Base-by-base conservation (phyloP, 2,797 vertebrate genomes). In the Gobionotothen gibberifrons region DNA sequence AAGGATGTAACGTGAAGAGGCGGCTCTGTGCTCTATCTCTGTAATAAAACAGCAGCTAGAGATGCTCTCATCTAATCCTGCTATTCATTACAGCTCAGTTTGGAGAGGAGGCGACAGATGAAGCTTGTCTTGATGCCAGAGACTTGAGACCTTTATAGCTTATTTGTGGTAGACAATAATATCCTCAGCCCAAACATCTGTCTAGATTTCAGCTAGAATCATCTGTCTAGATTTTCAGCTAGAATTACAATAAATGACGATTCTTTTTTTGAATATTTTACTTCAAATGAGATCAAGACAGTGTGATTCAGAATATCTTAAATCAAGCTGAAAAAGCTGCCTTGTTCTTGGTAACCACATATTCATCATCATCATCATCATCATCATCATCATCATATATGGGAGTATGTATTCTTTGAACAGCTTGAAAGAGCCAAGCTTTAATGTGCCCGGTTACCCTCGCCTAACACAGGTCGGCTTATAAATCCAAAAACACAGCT, bases 31-130 rank as follows among this genome's bases (percentile, higher is more conserved):
- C 76, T 79, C 43, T 70, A 72, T 86, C 70, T 85, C 58, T 48
- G 69, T 54, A 51, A 80, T 54, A 51, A 80, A 81, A 68, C 85
- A 91, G 81, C 76, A 82, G 82, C 40, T 63, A 42, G 43, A 55
- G 40, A 64, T 29, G 63, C 64, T 57, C 54, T 72, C 68, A 21
- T 85, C 65, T 79, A 83, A 89, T 73, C 74, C 83, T 40, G 69
- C 79, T 63, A 61, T 81, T 88, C 69, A 85, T 82, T 65, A 74
- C 44, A 48, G 12, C 64, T 78, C 65, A 29, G 67, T 65, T 39
- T 26, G n/a, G 36, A 79, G 69, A 81, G 60, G 42, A 74, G 59
- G 77, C 36, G 76, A 76, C 72, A 74, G 67, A 78, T 62, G 55
- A 65, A 12, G 48, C 59, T 71, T 3, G 9, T 49, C 62, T 42